Evolutionary conservation across 1,140 invertebrate species (phyloP).

Genomic region (Ephestia elutella): DNA sequence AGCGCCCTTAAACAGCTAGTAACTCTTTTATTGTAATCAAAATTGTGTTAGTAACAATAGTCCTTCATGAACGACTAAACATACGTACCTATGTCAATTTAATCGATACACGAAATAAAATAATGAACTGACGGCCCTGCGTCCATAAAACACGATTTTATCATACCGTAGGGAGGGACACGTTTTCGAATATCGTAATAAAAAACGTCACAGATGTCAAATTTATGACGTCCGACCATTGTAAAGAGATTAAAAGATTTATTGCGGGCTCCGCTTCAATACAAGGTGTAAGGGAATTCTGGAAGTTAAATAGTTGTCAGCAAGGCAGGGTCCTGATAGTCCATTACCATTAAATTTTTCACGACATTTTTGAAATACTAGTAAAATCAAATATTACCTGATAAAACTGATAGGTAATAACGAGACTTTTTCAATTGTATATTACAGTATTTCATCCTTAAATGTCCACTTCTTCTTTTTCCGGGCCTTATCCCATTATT

Average conservation of each 20-base stretch:
- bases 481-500: no score
- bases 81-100: conserved; percentile 30
- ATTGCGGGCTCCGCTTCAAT: conserved; percentile 38
- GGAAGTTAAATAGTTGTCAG: conserved; percentile 13
- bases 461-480: no score
- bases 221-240: conserved; percentile 71
- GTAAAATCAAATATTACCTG: no score
- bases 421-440: no score
- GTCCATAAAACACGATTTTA: conserved; percentile 72
- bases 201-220: conserved; percentile 73
- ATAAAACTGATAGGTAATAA: no score
- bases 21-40: neutral
- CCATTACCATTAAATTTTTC: no score
- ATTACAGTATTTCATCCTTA: no score
- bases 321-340: no score
- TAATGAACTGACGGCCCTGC: conserved; percentile 61
- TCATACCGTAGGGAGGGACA: conserved; percentile 68
- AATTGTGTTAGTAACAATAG: neutral
- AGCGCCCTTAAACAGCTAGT: neutral
- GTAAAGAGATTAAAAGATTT: conserved; percentile 74
- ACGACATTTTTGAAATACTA: no score
- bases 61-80: neutral
- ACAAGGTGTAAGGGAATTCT: conserved; percentile 30
- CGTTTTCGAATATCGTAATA: conserved; percentile 73
- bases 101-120: conserved; percentile 65